These are phyloP conservation scores for Hydraecia micacea DNA, from an alignment of 2,888 invertebrate species.

Conservation along the genomic window DNA sequence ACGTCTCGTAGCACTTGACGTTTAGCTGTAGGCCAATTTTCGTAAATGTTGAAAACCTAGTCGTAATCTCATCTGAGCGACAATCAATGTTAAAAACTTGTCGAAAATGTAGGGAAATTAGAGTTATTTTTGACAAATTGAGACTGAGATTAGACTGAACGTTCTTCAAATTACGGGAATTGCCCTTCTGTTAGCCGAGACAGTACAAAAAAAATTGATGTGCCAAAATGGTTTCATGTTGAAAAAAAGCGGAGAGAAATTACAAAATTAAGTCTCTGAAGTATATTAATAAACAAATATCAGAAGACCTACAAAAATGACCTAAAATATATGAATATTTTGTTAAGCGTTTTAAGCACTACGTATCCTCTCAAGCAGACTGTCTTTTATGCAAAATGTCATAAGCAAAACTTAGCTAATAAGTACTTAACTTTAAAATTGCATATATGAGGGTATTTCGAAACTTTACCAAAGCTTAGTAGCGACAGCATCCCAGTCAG, in stretches of 20 bases:
- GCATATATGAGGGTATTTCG: constrained; percentile 31
- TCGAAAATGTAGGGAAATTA: too few species aligned
- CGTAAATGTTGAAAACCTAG: too few species aligned
- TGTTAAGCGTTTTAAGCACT: background rate
- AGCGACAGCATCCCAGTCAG: constrained; percentile 44
- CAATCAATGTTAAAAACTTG: too few species aligned
- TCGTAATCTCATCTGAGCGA: too few species aligned
- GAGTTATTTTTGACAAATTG: too few species aligned
- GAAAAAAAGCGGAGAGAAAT: background rate
- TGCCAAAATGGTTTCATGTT: too few species aligned
- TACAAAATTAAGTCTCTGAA: background rate
- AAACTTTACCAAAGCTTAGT: constrained; percentile 37
- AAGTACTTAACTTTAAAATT: constrained; percentile 24
- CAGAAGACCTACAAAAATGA: background rate
- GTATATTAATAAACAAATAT: background rate
- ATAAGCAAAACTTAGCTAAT: constrained; percentile 21
- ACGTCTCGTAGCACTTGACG: background rate
- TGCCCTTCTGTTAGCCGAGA: too few species aligned
- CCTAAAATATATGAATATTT: background rate
- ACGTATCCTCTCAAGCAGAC: background rate
- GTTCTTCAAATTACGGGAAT: too few species aligned
- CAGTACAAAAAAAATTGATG: too few species aligned
- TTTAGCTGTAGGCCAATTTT: too few species aligned
- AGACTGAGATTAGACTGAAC: too few species aligned
- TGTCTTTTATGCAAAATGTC: background rate